These are phyloP conservation scores for Lepidocolaptes lacrymiger DNA, from an alignment of 2,797 vertebrate genomes.

Conservation along the genomic window DNA sequence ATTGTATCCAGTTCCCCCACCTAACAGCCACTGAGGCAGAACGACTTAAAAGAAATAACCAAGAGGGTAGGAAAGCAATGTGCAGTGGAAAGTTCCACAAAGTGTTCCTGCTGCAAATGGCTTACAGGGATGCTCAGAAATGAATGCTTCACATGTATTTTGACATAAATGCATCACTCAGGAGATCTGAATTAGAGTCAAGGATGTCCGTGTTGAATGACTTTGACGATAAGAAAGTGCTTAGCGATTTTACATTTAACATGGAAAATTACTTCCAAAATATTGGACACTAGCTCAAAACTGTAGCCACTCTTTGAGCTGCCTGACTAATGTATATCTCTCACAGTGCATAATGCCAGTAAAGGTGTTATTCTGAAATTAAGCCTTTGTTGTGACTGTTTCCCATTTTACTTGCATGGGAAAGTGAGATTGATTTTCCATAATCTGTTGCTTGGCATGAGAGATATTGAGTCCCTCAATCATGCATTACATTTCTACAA, in stretches of 20 bases:
- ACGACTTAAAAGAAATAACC: conserved; percentile 47
- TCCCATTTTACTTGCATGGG: conserved; percentile 58
- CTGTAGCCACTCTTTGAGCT: conserved; percentile 55
- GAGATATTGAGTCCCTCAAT: conserved; percentile 1
- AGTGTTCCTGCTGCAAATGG: conserved; percentile 16
- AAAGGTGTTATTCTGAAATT: conserved; percentile 65
- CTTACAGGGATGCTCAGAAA: conserved; percentile 56
- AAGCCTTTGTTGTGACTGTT: conserved; percentile 66
- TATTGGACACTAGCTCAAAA: conserved; percentile 59
- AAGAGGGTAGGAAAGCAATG: not conserved
- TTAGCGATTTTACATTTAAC: conserved; percentile 68
- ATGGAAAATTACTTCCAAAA: conserved; percentile 70
- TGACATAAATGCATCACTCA: conserved; percentile 21
- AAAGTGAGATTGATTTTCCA: conserved; percentile 55
- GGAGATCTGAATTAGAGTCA: conserved; percentile 52
- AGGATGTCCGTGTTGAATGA: conserved; percentile 52
- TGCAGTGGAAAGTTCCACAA: conserved; percentile 63
- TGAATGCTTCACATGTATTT: not conserved
- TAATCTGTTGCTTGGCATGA: conserved; percentile 62
- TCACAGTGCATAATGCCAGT: conserved; percentile 55
- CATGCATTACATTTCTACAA: conserved; percentile 24
- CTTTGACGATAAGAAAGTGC: conserved; percentile 67
- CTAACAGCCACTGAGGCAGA: conserved; percentile 39
- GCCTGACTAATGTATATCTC: conserved; percentile 50
- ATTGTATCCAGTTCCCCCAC: conserved; percentile 53